phyloP scores from a whole-genome alignment of 2,888 invertebrate species.

The Drosophila niveifrons region DNA sequence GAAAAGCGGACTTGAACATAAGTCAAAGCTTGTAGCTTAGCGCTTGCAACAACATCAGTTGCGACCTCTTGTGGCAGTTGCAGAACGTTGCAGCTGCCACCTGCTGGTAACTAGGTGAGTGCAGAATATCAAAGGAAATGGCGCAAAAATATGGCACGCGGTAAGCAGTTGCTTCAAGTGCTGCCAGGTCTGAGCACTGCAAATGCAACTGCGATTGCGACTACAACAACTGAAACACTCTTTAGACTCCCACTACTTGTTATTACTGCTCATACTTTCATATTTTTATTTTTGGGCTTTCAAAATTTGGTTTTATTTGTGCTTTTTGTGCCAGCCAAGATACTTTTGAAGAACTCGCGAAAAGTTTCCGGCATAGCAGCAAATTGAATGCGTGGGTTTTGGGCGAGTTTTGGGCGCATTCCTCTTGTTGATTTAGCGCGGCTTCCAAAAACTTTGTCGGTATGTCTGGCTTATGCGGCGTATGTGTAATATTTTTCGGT shows the following conservation, averaged over 20 bases:
- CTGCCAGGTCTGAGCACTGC: constrained; percentile 38
- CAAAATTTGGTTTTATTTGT: constrained; percentile 3
- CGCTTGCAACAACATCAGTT: constrained; percentile 43
- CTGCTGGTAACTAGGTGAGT: constrained; percentile 73
- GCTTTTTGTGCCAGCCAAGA: constrained; percentile 35
- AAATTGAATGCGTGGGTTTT: constrained; percentile 52
- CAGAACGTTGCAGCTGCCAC: constrained; percentile 7
- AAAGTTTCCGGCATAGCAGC: constrained; percentile 44
- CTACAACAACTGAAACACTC: constrained; percentile 21
- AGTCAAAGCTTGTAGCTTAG: constrained; percentile 64
- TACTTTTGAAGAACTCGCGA: constrained; percentile 58
- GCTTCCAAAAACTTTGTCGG: constrained; percentile 6
- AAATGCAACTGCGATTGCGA: constrained; percentile 31
- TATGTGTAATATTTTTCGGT: constrained; percentile 45
- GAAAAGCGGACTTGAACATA: constrained; percentile 58
- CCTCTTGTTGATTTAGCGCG: constrained; percentile 18
- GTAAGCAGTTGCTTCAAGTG: constrained; percentile 67
- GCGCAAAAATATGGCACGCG: constrained; percentile 81
- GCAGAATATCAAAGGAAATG: constrained; percentile 75
- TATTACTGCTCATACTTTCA: constrained; percentile 8
- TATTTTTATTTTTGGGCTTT: background rate
- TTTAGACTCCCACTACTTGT: constrained; percentile 17
- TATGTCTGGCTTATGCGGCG: constrained; percentile 34
- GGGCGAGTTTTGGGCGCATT: constrained; percentile 25
- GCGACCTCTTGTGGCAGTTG: constrained; percentile 34